Conservation (phyloP, 1,140 invertebrate species). For the Listronotus bonariensis region DNA sequence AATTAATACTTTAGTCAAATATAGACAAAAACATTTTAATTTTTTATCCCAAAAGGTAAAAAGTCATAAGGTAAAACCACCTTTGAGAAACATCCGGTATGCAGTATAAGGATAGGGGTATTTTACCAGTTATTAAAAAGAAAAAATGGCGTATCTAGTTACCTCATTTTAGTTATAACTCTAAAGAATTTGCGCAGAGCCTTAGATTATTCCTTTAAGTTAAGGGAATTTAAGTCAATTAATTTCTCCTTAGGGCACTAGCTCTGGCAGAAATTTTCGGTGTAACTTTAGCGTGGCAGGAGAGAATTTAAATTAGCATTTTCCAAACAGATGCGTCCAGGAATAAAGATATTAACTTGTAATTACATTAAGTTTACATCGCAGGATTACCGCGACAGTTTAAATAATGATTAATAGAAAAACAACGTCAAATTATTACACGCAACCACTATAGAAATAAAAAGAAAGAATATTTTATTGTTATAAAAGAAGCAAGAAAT, state of each 20-base stretch:
- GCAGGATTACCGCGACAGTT: slow-evolving; percentile 43
- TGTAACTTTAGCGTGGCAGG: slow-evolving; percentile 5
- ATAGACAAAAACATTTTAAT: too few relatives aligned
- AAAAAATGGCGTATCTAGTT: too few relatives aligned
- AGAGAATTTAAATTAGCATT: slow-evolving; percentile 48
- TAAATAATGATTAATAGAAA: slow-evolving; percentile 49
- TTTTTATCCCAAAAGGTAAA: too few relatives aligned
- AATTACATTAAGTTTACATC: slow-evolving; percentile 49
- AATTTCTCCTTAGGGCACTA: slow-evolving; percentile 37
- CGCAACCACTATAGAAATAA: neutral
- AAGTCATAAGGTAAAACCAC: too few relatives aligned
- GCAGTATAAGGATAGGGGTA: too few relatives aligned
- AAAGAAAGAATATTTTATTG: too few relatives aligned
- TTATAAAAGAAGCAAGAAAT: too few relatives aligned
- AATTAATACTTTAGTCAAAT: too few relatives aligned
- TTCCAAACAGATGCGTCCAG: slow-evolving; percentile 47
- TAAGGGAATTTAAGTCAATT: slow-evolving; percentile 38
- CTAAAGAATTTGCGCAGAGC: too few relatives aligned
- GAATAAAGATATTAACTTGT: slow-evolving; percentile 48
- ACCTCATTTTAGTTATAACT: too few relatives aligned
- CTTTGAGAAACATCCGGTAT: too few relatives aligned
- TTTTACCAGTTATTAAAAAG: neutral
- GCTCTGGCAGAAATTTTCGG: slow-evolving; percentile 37
- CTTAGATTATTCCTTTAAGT: slow-evolving; percentile 1
- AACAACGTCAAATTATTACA: slow-evolving; percentile 19